These are phyloP conservation scores for Neoarius graeffei DNA, from an alignment of 2,113 vertebrate species.

Conservation along the genomic window DNA sequence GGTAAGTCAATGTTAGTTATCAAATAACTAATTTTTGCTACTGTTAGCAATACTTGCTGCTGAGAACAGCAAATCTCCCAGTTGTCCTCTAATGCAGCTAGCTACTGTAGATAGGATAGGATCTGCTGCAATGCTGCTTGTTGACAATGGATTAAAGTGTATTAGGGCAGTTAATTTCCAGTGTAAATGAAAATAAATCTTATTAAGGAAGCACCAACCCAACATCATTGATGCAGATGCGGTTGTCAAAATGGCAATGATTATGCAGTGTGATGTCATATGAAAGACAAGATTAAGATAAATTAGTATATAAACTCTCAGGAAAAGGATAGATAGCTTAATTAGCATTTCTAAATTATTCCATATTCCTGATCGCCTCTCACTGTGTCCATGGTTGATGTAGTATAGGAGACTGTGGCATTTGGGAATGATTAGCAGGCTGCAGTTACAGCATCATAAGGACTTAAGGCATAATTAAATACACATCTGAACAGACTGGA, in stretches of 20 bases:
- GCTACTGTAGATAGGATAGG: neutral
- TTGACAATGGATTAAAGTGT: neutral
- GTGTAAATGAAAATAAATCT: neutral
- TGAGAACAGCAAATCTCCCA: neutral
- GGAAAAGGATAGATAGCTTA: neutral
- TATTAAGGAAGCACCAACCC: neutral
- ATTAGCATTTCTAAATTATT: neutral
- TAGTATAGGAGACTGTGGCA: neutral
- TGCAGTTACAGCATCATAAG: constrained; percentile 3
- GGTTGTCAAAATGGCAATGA: neutral
- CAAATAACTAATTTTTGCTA: neutral
- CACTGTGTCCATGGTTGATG: neutral
- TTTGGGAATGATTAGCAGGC: neutral
- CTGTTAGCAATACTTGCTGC: neutral
- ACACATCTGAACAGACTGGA: neutral
- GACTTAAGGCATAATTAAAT: neutral
- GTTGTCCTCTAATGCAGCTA: neutral
- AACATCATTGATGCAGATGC: neutral
- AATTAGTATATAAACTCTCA: neutral
- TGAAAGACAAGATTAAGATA: neutral
- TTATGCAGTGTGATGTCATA: neutral
- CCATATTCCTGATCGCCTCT: neutral
- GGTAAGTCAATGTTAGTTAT: constrained; percentile 1
- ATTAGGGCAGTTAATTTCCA: neutral
- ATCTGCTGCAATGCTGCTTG: neutral